Conservation (phyloP, 2,797 vertebrate genomes). For the Xyrichtys novacula region DNA sequence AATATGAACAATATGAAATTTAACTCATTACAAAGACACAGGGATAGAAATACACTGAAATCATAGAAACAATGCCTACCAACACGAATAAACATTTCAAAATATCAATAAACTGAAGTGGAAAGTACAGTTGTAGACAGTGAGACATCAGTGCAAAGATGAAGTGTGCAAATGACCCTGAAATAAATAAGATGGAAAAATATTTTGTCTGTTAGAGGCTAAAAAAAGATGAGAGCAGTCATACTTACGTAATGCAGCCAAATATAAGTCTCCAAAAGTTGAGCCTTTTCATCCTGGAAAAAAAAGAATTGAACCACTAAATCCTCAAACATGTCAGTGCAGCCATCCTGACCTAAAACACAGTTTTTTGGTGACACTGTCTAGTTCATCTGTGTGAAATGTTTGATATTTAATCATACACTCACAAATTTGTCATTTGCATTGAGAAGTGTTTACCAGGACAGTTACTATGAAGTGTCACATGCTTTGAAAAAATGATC, state of each 20-base stretch:
- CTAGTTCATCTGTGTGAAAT: not conserved
- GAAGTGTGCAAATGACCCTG: not conserved
- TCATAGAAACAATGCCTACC: too few relatives aligned
- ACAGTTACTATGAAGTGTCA: too few relatives aligned
- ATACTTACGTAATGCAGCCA: slow-evolving; percentile 78
- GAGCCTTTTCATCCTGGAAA: slow-evolving; percentile 82
- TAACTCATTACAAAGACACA: too few relatives aligned
- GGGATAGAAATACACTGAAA: too few relatives aligned
- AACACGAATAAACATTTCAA: too few relatives aligned
- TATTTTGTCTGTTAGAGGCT: not conserved
- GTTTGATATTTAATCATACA: not conserved
- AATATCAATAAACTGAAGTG: too few relatives aligned
- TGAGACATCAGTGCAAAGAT: too few relatives aligned
- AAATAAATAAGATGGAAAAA: not conserved
- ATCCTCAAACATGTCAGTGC: not conserved
- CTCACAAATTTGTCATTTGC: too few relatives aligned
- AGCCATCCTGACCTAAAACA: not conserved
- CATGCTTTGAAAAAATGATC: not conserved
- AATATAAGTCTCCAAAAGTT: slow-evolving; percentile 80
- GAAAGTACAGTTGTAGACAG: too few relatives aligned
- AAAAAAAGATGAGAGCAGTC: not conserved
- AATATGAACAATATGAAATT: too few relatives aligned
- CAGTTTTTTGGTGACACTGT: not conserved
- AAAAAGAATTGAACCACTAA: too few relatives aligned
- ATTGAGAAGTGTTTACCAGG: too few relatives aligned